Conservation (phyloP, 2,888 invertebrate genomes). For the Horisme vitalbata region DNA sequence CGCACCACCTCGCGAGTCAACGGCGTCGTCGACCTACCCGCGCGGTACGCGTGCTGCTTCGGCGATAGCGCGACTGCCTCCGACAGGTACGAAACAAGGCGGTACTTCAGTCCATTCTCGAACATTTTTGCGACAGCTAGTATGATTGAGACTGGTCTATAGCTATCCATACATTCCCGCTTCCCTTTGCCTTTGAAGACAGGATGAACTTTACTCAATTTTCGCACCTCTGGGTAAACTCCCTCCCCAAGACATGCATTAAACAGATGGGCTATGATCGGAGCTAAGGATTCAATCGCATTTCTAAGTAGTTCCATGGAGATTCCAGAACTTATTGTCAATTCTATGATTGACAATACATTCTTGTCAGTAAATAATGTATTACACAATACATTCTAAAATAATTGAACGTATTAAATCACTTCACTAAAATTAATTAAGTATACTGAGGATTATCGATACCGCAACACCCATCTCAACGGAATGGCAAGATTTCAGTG, state of each 20-base stretch:
- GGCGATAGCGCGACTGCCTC: neutral
- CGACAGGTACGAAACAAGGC: neutral
- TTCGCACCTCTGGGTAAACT: neutral
- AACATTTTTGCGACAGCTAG: conserved; percentile 14
- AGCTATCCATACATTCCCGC: conserved; percentile 4
- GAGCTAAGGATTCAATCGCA: neutral
- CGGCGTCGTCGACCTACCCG: neutral
- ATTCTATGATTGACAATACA: no score
- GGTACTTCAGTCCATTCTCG: conserved; percentile 10
- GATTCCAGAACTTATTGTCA: no score
- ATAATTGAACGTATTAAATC: no score
- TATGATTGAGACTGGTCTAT: conserved; percentile 18
- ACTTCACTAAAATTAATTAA: no score
- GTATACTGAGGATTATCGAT: no score
- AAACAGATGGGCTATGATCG: neutral
- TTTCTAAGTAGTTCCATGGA: conserved; percentile 5
- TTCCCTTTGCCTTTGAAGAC: conserved; percentile 18
- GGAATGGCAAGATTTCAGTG: no score
- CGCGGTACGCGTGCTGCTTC: neutral
- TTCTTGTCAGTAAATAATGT: no score
- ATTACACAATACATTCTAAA: no score
- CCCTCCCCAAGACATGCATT: no score
- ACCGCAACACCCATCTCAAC: no score
- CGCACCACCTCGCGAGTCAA: neutral
- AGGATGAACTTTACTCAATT: conserved; percentile 10